A percentile compares a stretch with the other conserved stretches of the same genome.
phyloP scores from a whole-genome alignment of 2,113 vertebrate species.

The Ciconia stormi region DNA sequence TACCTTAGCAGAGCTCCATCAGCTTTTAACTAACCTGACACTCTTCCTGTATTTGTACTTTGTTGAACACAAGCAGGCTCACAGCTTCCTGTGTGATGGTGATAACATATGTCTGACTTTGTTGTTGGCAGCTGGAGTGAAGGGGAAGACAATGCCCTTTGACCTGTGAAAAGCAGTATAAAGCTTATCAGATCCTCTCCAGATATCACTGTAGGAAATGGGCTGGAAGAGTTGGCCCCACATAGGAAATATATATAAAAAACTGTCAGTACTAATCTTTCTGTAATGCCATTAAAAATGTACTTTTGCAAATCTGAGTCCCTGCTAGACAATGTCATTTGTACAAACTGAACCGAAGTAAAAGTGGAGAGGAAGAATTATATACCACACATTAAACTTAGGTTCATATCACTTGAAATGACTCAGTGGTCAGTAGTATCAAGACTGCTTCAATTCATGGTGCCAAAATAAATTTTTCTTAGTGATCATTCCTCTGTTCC shows the following conservation, averaged over 20 bases:
- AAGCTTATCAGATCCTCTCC: conserved; percentile 82
- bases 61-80: conserved; percentile 59
- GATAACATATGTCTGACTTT: conserved; percentile 71
- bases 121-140: conserved; percentile 64
- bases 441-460: background rate
- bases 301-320: conserved; percentile 37
- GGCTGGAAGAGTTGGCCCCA: conserved; percentile 51
- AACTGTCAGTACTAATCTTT: conserved; percentile 73
- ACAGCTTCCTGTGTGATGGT: conserved; percentile 67
- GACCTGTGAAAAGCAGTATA: conserved; percentile 68
- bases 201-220: conserved; percentile 79
- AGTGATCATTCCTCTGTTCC: background rate
- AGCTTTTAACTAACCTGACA: conserved; percentile 66
- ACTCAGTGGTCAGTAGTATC: background rate
- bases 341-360: conserved; percentile 25
- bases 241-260: conserved; percentile 77
- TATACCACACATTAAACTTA: background rate
- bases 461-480: background rate
- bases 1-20: conserved; percentile 32
- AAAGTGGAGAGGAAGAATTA: conserved; percentile 24
- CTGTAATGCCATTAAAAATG: conserved; percentile 63
- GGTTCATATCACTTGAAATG: background rate
- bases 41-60: conserved; percentile 82
- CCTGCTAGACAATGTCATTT: conserved; percentile 45
- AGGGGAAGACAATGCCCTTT: conserved; percentile 75